Evolutionary conservation across 2,888 invertebrate species (phyloP).

Genomic region (Orthosia cruda): DNA sequence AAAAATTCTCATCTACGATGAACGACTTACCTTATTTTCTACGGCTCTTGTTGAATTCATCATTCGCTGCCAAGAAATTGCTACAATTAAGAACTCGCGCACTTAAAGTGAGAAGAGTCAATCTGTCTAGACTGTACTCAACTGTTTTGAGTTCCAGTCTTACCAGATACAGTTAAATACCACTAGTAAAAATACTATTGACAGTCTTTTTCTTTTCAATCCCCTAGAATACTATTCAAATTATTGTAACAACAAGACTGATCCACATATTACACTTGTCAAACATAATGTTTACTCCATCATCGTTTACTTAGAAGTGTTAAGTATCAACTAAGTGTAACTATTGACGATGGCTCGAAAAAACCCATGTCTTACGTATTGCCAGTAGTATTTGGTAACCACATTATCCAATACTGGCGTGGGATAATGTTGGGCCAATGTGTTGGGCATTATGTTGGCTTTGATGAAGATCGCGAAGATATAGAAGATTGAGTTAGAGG

Average conservation of each 20-base stretch:
- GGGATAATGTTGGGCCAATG: constrained; percentile 43
- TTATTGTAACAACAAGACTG: neutral
- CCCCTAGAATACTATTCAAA: too few species aligned
- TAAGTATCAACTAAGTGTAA: constrained; percentile 18
- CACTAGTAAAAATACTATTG: too few species aligned
- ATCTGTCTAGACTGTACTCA: too few species aligned
- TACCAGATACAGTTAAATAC: too few species aligned
- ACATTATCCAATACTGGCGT: constrained; percentile 50
- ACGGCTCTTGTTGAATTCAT: too few species aligned
- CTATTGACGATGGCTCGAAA: constrained; percentile 17
- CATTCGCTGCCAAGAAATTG: too few species aligned
- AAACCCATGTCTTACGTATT: constrained; percentile 41
- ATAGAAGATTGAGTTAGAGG: neutral
- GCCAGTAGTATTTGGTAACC: constrained; percentile 37
- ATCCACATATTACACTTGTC: neutral
- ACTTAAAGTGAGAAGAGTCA: too few species aligned
- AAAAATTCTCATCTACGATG: too few species aligned
- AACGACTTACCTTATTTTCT: too few species aligned
- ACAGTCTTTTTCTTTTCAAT: too few species aligned
- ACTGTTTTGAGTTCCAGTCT: too few species aligned
- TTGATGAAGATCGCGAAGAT: neutral
- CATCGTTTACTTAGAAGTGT: constrained; percentile 1
- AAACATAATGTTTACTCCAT: neutral
- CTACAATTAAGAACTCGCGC: too few species aligned
- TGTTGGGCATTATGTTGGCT: constrained; percentile 27